A percentile compares a stretch with the other conserved stretches of the same genome.
Conservation (phyloP, 2,113 vertebrate species). For the Orthonyx spaldingii region DNA sequence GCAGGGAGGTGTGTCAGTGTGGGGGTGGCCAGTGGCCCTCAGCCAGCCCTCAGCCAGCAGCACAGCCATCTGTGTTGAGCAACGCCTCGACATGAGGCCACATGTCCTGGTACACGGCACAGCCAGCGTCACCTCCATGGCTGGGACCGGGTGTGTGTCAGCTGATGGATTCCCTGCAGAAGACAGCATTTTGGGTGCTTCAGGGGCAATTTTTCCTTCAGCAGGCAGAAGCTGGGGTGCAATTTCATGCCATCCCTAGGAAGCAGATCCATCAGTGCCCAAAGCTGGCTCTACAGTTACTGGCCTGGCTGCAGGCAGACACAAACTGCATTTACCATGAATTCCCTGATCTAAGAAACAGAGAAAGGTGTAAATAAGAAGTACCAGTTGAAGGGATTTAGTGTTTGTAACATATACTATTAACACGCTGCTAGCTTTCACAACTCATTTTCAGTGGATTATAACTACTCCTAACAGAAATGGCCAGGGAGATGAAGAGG, state of each 20-base stretch:
- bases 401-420: background rate
- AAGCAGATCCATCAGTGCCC: background rate
- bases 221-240: background rate
- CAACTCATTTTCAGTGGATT: conserved; percentile 12
- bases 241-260: background rate
- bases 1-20: fast-evolving
- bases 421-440: conserved; percentile 23
- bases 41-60: background rate
- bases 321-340: background rate
- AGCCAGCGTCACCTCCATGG: background rate
- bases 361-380: background rate
- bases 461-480: conserved; percentile 24
- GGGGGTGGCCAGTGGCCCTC: background rate
- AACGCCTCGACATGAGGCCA: background rate
- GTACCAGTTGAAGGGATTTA: background rate
- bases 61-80: fast-evolving
- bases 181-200: background rate
- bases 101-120: fast-evolving
- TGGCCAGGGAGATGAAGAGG: background rate
- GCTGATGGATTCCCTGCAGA: background rate
- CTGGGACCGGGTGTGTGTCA: fast-evolving
- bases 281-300: background rate
- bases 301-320: background rate
- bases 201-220: background rate
- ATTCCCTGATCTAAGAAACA: background rate